phyloP scores from a whole-genome alignment of 2,113 vertebrate species.

The Oenanthe oenanthe region DNA sequence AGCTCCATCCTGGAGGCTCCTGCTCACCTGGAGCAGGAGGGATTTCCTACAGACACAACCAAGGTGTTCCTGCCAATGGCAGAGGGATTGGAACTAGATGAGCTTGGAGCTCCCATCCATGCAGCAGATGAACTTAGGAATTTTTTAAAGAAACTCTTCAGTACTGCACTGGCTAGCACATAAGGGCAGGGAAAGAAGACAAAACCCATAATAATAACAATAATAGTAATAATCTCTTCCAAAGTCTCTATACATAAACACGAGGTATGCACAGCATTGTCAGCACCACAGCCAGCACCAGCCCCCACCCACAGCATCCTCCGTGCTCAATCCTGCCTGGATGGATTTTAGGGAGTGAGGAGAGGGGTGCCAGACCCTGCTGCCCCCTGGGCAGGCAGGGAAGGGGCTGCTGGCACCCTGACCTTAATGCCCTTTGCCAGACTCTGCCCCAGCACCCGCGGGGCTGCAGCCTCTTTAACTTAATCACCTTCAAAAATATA shows the following conservation, averaged over 20 bases:
- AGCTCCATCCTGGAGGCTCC: neutral
- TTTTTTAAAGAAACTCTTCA: neutral
- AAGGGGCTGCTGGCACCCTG: neutral
- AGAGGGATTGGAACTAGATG: neutral
- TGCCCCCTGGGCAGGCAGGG: neutral
- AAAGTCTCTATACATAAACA: neutral
- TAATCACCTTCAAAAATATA: neutral
- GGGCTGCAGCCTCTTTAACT: neutral
- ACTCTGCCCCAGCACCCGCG: fast-evolving
- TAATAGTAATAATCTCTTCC: neutral
- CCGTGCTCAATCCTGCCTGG: fast-evolving
- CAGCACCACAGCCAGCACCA: neutral
- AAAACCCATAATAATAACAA: neutral
- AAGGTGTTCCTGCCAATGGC: neutral
- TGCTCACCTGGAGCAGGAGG: neutral
- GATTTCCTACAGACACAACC: fast-evolving
- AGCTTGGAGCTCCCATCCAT: neutral
- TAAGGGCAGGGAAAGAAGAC: neutral
- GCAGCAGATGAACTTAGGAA: neutral
- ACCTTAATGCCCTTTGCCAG: neutral
- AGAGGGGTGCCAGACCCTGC: neutral
- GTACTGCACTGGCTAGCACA: neutral
- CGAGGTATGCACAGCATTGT: neutral
- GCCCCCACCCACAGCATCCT: neutral
- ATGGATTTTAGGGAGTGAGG: neutral